Percentiles rank a stretch among this genome's conserved stretches.
These are phyloP conservation scores for Poeciliopsis infans DNA, from an alignment of 2,797 vertebrate species.

Conservation along the genomic window DNA sequence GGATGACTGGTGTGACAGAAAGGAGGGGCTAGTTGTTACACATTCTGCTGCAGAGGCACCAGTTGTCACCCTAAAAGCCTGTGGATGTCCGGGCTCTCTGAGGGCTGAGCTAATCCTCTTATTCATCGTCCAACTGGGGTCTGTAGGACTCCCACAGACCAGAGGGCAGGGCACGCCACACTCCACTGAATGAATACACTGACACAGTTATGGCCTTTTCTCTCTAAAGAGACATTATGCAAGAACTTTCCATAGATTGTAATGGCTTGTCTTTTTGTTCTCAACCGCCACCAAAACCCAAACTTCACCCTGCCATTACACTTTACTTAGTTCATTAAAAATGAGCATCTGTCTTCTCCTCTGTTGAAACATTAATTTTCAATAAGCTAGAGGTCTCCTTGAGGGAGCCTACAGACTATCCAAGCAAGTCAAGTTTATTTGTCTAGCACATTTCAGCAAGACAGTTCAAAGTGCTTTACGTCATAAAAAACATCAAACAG, in stretches of 20 bases:
- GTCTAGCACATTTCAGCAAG: no score
- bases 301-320: not conserved
- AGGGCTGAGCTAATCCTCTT: constrained; percentile 77
- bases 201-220: constrained; percentile 68
- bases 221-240: constrained; percentile 52
- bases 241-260: constrained; percentile 59
- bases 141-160: constrained; percentile 57
- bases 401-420: no score
- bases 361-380: not conserved
- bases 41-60: constrained; percentile 63
- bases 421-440: no score
- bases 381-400: not conserved
- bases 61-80: constrained; percentile 62
- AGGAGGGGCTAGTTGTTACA: constrained; percentile 34
- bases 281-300: not conserved
- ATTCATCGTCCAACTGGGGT: constrained; percentile 65
- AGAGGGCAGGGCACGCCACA: constrained; percentile 56
- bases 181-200: constrained; percentile 69
- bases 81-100: constrained; percentile 65
- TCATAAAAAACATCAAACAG: no score
- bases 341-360: not conserved
- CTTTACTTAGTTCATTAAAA: not conserved
- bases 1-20: not conserved
- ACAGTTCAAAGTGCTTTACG: no score
- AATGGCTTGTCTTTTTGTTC: constrained; percentile 51